Base-by-base conservation (phyloP, 2,797 vertebrate genomes). In the Rhinophrynus dorsalis region DNA sequence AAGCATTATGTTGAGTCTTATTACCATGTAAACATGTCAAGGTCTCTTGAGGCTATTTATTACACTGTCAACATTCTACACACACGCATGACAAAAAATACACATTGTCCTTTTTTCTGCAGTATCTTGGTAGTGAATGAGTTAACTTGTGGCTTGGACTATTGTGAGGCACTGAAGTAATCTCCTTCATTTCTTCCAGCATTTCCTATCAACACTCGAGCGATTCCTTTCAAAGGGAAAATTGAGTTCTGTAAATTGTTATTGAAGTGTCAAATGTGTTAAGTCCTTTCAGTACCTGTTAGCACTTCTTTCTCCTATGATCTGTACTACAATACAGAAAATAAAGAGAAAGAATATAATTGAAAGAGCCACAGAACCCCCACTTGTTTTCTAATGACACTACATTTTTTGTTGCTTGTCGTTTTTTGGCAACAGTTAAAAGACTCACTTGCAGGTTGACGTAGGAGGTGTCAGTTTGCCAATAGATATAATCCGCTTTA, bases 181-280 rank as follows among this genome's bases (percentile, higher is more conserved):
- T 72, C 48, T 64, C 51, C 38, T 42, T 64, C 44, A 50, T 47
- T 65, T 57, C 42, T 33, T 42, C 13, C 60, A 71, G 51, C 51
- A 45, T 42, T 73, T 59, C 54, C 42, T 32, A 59, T 73, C 55
- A 73, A 73, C 69, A 73, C 61, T 66, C 17, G 27, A 52, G 52
- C 7, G 54, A 51, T 51, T 72, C 61, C 26, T 72, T 72, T 72
- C 60, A 65, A 69, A 69, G 74, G 48, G 63, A 75, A 73, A 76
- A 72, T 60, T 0, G 21, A 72, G 51, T 47, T 42, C 38, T 50
- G 56, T 60, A 66, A 81, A 74, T 45, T 38, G 27, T 75, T 76
- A 55, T 67, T 76, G 68, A 50, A 45, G 75, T 59, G 67, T 29
- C 57, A 64, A 77, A 70, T 78, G 76, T 70, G 75, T 83, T 76